phyloP scores from a whole-genome alignment of 2,113 vertebrate species.

The Mesoclemmys tuberculata region DNA sequence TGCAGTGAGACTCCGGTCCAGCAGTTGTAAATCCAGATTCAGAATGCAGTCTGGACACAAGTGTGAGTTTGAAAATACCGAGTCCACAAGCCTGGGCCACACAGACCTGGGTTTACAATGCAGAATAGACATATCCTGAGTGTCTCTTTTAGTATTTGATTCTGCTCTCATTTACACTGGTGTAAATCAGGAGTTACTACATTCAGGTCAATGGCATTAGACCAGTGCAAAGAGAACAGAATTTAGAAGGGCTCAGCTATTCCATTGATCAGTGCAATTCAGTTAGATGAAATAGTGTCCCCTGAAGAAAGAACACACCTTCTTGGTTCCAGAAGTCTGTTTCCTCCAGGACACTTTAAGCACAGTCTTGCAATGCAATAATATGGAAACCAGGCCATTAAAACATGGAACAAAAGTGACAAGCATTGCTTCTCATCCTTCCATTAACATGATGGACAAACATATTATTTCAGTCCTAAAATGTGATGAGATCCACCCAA shows the following conservation, averaged over 20 bases:
- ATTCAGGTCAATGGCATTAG: neutral
- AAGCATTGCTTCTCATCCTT: neutral
- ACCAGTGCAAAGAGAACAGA: neutral
- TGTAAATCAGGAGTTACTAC: neutral
- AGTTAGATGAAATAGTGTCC: neutral
- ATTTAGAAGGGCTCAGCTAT: neutral
- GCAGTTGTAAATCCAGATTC: neutral
- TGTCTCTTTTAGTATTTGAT: neutral
- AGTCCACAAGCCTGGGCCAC: no score
- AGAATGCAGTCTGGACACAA: no score
- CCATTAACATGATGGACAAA: neutral
- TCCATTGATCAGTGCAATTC: no score
- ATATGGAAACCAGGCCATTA: neutral
- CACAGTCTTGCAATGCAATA: neutral
- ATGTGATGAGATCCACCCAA: neutral
- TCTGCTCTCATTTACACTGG: neutral
- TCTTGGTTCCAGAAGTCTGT: neutral
- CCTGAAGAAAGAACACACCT: neutral
- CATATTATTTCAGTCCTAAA: neutral
- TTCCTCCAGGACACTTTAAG: conserved; percentile 13
- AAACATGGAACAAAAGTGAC: neutral
- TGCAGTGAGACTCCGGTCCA: neutral
- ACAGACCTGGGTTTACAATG: no score
- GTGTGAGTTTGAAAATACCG: no score
- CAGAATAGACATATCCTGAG: no score